These are phyloP conservation scores for Maniola hyperantus DNA, from an alignment of 2,888 invertebrate species.

Conservation along the genomic window DNA sequence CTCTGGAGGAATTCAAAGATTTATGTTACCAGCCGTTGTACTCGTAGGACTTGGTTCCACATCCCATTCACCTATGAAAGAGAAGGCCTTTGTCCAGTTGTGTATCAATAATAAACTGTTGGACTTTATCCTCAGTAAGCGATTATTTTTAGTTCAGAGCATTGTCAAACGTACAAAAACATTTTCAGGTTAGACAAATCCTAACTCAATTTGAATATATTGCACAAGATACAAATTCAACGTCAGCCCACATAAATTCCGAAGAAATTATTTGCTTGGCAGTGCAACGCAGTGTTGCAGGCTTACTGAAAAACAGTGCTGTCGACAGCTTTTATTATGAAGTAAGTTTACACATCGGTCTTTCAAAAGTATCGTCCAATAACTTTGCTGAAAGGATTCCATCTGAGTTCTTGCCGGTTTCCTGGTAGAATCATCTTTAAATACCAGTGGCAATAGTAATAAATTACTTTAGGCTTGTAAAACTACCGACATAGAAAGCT, in stretches of 20 bases:
- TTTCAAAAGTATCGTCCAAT: not conserved
- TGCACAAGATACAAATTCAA: constrained; percentile 49
- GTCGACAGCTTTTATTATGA: constrained; percentile 61
- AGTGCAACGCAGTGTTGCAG: constrained; percentile 57
- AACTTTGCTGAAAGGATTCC: too few relatives aligned
- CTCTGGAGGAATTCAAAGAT: not conserved
- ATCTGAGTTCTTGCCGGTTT: not conserved
- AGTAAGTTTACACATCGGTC: constrained; percentile 48
- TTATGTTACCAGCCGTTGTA: not conserved
- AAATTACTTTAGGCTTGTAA: too few relatives aligned
- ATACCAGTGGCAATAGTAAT: too few relatives aligned
- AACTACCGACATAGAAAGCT: too few relatives aligned
- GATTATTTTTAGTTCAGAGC: not conserved
- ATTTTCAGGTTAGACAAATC: constrained; percentile 66
- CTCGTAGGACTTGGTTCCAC: too few relatives aligned
- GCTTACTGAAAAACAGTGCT: constrained; percentile 61
- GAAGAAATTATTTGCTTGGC: constrained; percentile 67
- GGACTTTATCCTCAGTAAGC: not conserved
- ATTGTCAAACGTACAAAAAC: not conserved
- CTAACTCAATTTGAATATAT: constrained; percentile 68
- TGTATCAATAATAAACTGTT: too few relatives aligned
- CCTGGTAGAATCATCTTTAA: too few relatives aligned
- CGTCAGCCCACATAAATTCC: constrained; percentile 47
- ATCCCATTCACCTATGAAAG: not conserved
- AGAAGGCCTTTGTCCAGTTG: too few relatives aligned